Base-by-base conservation (phyloP, 2,888 invertebrate species). In the Drosophila paranaensis region DNA sequence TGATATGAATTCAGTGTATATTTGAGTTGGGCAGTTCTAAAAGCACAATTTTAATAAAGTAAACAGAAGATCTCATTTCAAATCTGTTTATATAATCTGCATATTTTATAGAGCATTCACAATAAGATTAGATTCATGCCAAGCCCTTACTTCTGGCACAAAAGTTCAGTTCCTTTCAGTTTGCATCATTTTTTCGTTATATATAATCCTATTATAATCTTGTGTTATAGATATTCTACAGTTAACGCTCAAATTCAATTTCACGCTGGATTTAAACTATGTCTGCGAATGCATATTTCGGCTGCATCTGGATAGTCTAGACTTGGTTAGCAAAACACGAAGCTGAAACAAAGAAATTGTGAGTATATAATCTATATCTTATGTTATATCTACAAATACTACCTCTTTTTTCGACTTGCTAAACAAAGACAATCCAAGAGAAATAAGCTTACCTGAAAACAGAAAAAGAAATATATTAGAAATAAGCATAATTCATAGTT, bases 381-480 rank as follows among this genome's bases (percentile, higher is more conserved):
- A 20, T 20, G 2, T 20, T 20, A n/a, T 14, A 46, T 16, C 11
- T 11, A 33, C 14, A n/a, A 1, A 30, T 16, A 50, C 6, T 33
- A 33, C 33, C 30, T 33, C 6, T 16, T 9, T 27, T 1, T 14
- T 3, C 0, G 25, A 3, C 8, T 14, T n/a, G 9, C 9, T 9
- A 46, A 6, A 2, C 11, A 3, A 13, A 42, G 16, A 8, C 25
- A 25, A 25, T 13, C 10, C 6, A 13, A n/a, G n/a, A 30, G 0
- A 10, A 2, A 10, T 16, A 20, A 20, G 40, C 50, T 74, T 71
- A 76, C 75, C 75, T 75, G 71, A 43, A 75, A 75, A 48, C 11
- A 74, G 9, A 74, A 8, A 13, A 39, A 68, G 10, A 37, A 5
- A 35, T 20, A 20, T 51, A n/a, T 14, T 51, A 25, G 11, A 11